A percentile compares a stretch with the other conserved stretches of the same genome.
Conservation (phyloP, 1,140 invertebrate species). For the Zaprionus gabonicus region DNA sequence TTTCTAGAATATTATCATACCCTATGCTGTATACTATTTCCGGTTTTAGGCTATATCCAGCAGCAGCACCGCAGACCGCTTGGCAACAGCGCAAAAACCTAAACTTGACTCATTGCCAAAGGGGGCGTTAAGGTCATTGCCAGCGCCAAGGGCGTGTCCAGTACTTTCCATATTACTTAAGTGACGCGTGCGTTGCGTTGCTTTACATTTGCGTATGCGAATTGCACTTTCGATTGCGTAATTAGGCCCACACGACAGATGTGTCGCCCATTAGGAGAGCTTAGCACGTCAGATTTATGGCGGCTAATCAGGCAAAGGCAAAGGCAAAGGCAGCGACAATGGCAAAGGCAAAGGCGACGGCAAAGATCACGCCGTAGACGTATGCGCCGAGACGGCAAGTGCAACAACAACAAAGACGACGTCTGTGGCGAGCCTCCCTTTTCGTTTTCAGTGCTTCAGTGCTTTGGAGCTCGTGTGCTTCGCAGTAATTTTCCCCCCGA, state of each 20-base stretch:
- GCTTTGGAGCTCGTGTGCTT: not conserved
- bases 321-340: slow-evolving; percentile 9
- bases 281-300: slow-evolving; percentile 21
- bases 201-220: not conserved
- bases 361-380: slow-evolving; percentile 51
- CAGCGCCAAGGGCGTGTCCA: too few species aligned
- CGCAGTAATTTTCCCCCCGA: slow-evolving; percentile 55
- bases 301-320: slow-evolving; percentile 8
- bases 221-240: slow-evolving; percentile 12
- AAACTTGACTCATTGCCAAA: not conserved
- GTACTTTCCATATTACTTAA: not conserved
- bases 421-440: slow-evolving; percentile 60
- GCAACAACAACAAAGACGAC: not conserved
- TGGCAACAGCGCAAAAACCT: not conserved
- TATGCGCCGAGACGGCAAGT: slow-evolving; percentile 8
- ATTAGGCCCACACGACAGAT: slow-evolving; percentile 32
- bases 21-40: not conserved
- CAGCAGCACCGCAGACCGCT: not conserved
- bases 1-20: not conserved
- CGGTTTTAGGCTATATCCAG: not conserved
- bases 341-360: slow-evolving; percentile 13
- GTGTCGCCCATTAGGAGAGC: slow-evolving; percentile 21
- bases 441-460: not conserved
- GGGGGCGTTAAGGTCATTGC: too few species aligned
- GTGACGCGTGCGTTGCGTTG: not conserved